These are phyloP conservation scores for Sciurus vulgaris DNA, from an alignment of 2,797 vertebrate genomes.

Conservation along the genomic window DNA sequence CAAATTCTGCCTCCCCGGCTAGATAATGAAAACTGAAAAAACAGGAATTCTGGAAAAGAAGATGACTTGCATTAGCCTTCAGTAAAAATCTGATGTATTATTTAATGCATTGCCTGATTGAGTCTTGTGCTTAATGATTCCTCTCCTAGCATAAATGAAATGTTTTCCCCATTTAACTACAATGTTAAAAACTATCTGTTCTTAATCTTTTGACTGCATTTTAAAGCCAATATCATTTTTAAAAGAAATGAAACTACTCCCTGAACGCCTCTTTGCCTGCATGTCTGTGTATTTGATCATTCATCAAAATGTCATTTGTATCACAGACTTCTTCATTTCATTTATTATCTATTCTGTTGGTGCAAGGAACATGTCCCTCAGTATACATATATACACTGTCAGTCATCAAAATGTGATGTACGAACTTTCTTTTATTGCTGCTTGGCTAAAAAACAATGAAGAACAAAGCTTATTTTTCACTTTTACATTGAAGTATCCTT, in stretches of 20 bases:
- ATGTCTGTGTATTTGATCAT: not conserved
- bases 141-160: not conserved
- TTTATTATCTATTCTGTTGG: not conserved
- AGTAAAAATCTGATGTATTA: not conserved
- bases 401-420: not conserved
- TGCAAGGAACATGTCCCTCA: not conserved
- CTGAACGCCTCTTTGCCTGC: not conserved
- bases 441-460: not conserved
- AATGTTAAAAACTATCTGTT: not conserved
- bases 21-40: not conserved
- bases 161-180: not conserved
- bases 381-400: not conserved
- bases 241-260: not conserved
- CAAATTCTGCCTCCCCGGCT: not conserved
- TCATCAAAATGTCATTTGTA: not conserved
- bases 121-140: not conserved
- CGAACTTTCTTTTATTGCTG: not conserved
- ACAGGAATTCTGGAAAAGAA: not conserved
- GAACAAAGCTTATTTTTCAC: not conserved
- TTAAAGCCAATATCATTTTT: not conserved
- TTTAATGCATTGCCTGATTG: not conserved
- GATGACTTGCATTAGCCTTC: not conserved
- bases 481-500: not conserved
- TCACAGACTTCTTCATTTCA: not conserved
- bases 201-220: not conserved